Evolutionary conservation across 2,888 invertebrate species (phyloP).

Genomic region (Pelosia muscerda): DNA sequence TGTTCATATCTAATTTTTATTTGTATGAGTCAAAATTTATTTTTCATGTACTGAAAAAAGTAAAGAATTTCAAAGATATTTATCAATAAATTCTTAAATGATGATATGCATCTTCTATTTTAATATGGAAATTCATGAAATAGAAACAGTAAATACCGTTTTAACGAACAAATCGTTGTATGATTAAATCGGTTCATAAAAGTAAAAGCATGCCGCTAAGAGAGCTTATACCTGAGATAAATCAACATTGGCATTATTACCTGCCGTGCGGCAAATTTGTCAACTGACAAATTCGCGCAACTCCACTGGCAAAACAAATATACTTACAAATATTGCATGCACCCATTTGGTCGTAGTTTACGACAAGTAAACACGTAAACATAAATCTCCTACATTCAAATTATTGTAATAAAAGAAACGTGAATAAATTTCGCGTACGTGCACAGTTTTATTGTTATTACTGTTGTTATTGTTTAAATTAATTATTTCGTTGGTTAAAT

Average conservation of each 20-base stretch:
- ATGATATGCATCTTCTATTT: slow-evolving; percentile 39
- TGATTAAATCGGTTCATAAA: slow-evolving; percentile 30
- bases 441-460: slow-evolving; percentile 9
- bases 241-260: slow-evolving; percentile 25
- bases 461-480: slow-evolving; percentile 5
- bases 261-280: slow-evolving; percentile 25
- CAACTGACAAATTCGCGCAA: slow-evolving; percentile 35
- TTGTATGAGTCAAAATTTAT: slow-evolving; percentile 24
- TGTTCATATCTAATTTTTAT: slow-evolving; percentile 7
- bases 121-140: slow-evolving; percentile 32
- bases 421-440: slow-evolving; percentile 11
- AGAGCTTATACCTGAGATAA: slow-evolving; percentile 21
- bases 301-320: slow-evolving; percentile 32
- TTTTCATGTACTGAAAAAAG: slow-evolving; percentile 11
- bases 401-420: slow-evolving; percentile 17
- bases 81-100: slow-evolving; percentile 24
- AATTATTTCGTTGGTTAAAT: background rate
- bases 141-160: slow-evolving; percentile 29
- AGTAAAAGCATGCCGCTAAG: slow-evolving; percentile 15
- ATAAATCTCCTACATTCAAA: slow-evolving; percentile 17
- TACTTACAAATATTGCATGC: slow-evolving; percentile 6
- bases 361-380: slow-evolving; percentile 24
- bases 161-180: slow-evolving; percentile 15
- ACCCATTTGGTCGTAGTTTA: slow-evolving; percentile 26
- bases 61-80: background rate